These are phyloP conservation scores for Hippolais icterina DNA, from an alignment of 2,113 vertebrate species.

Conservation along the genomic window DNA sequence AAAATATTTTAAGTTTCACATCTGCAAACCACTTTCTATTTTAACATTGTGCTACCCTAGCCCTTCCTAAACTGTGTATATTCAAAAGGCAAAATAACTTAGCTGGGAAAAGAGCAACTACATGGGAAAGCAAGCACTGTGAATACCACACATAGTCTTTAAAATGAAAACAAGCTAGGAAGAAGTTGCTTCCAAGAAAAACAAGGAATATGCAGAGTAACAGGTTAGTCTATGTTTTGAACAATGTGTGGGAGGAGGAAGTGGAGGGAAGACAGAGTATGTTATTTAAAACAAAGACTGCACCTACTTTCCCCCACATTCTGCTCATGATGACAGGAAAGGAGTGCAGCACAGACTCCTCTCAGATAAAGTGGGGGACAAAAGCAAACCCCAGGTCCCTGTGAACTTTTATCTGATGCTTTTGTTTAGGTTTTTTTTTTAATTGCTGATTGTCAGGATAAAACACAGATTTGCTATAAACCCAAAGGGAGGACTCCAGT, in stretches of 20 bases:
- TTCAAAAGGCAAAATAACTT: background rate
- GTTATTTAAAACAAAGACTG: slow-evolving; percentile 34
- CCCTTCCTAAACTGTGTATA: background rate
- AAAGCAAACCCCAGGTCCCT: background rate
- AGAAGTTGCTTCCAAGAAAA: slow-evolving; percentile 59
- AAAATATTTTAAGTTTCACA: background rate
- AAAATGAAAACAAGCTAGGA: slow-evolving; percentile 40
- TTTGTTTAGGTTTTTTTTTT: background rate
- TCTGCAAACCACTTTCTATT: background rate
- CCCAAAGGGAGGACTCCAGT: background rate
- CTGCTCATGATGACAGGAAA: background rate
- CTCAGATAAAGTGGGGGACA: background rate
- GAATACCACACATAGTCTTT: slow-evolving; percentile 13
- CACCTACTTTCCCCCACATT: background rate
- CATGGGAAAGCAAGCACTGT: background rate
- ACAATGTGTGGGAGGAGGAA: slow-evolving; percentile 47
- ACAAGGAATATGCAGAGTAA: slow-evolving; percentile 42
- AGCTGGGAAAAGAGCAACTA: slow-evolving; percentile 25
- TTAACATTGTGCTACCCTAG: background rate
- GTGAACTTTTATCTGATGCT: background rate
- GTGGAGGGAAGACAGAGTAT: background rate
- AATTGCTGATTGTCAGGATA: background rate
- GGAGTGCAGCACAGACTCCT: background rate
- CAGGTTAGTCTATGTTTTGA: slow-evolving; percentile 61
- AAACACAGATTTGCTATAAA: background rate